Evolutionary conservation across 2,113 vertebrate genomes (phyloP), one percentile per base, ranked within the genome.

Genomic region (Alaudala cheleensis): DNA sequence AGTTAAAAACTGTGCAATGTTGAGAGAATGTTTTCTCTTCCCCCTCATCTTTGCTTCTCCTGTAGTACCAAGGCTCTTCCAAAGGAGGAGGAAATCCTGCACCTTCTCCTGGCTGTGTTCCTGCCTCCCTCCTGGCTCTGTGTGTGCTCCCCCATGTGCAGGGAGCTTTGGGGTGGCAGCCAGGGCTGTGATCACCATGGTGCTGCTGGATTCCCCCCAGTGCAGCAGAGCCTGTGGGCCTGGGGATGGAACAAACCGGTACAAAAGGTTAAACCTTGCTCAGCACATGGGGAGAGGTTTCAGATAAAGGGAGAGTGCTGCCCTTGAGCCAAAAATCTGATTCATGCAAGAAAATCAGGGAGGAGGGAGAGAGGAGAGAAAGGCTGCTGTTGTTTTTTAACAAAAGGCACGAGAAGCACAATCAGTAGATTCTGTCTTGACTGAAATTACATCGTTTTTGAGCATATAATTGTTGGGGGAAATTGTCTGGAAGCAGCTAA

Each of bases 381-480:
- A 96, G 77, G 77, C 84, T 93, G 77, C 88, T 87, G 86, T 94
- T 95, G 57, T 86, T 88, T 58, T 71, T 91, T 74, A 86, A 93
- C 79, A 96, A 96, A 96, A 93, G 93, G 60, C 67, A 67, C 39
- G 45, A 53, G 71, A 70, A 70, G 49, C 73, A 71, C 74, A 93
- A 96, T 91, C 90, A 92, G 69, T 82, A 69, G 90, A 77, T 95
- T 96, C 80, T 93, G 45, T 82, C 93, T 95, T 93, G 76, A 88
- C 85, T 93, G 81, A 89, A 93, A 94, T 94, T 82, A 47, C 71
- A 85, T 80, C 16, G 69, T 65, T 95, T 90, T 90, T 74, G 49
- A 87, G 54, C 37, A 72, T 24, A 62, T 77, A 93, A 95, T 94
- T 92, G 42, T 74, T 71, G 39, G 47, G 7, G 37, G 33, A 79